Conservation (phyloP, 2,113 vertebrate genomes). For the Mobula hypostoma region DNA sequence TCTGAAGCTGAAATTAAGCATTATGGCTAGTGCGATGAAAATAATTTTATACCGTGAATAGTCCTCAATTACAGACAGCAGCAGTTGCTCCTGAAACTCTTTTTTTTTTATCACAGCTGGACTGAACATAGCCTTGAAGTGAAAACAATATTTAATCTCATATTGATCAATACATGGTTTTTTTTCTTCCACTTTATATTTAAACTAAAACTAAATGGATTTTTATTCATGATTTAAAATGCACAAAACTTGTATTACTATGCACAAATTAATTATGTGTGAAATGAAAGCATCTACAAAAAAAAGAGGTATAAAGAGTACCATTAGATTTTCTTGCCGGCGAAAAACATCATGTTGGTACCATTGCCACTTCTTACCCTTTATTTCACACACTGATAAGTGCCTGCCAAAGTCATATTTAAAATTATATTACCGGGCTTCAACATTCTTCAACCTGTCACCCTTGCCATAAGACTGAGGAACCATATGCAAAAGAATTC, state of each 20-base stretch:
- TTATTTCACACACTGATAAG: neutral
- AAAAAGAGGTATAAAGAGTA: neutral
- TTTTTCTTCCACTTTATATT: neutral
- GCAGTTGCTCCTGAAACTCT: neutral
- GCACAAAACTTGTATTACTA: neutral
- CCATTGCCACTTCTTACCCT: neutral
- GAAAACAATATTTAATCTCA: neutral
- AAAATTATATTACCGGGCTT: neutral
- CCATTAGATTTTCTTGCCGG: neutral
- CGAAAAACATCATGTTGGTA: neutral
- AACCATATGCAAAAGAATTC: too few species aligned
- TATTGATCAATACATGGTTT: neutral
- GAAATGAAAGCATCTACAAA: neutral
- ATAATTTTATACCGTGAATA: neutral
- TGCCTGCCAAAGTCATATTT: neutral
- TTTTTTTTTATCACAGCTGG: neutral
- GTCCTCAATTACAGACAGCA: neutral
- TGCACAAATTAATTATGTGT: neutral
- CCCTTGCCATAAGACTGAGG: too few species aligned
- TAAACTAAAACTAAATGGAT: too few species aligned
- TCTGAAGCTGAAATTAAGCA: neutral
- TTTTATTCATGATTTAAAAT: neutral
- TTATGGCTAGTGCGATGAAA: neutral
- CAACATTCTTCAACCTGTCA: too few species aligned
- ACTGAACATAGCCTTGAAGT: neutral